These are phyloP conservation scores for Ceramica pisi DNA, from an alignment of 2,888 invertebrate genomes.

Conservation along the genomic window DNA sequence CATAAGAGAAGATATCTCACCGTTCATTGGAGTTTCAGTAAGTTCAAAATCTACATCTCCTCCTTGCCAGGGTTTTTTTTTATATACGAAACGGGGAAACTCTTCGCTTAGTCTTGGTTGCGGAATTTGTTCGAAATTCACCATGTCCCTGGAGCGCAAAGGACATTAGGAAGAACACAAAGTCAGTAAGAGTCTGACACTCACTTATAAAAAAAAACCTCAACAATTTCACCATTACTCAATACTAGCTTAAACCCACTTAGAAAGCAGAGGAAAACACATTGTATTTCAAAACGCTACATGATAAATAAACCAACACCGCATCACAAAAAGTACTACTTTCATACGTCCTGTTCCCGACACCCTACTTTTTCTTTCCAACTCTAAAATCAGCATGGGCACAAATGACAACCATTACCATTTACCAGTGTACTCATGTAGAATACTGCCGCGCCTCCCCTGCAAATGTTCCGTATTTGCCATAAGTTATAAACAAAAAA, in stretches of 20 bases:
- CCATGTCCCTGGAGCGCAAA: too few species aligned
- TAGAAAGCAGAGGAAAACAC: not conserved
- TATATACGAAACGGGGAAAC: too few species aligned
- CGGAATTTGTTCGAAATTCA: too few species aligned
- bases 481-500: conserved; percentile 60
- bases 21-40: too few species aligned
- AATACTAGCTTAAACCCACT: not conserved
- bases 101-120: too few species aligned
- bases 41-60: too few species aligned
- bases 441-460: conserved; percentile 48
- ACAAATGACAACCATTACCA: conserved; percentile 56
- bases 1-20: too few species aligned
- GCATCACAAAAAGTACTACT: conserved; percentile 26
- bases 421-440: conserved; percentile 50
- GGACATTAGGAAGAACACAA: too few species aligned
- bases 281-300: not conserved
- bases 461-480: conserved; percentile 66
- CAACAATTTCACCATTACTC: too few species aligned
- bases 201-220: too few species aligned
- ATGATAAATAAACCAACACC: conserved; percentile 12
- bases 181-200: too few species aligned
- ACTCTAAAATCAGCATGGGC: conserved; percentile 51
- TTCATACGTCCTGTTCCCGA: conserved; percentile 13
- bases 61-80: too few species aligned
- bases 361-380: conserved; percentile 36